Evolutionary conservation across 37 sponge, comb jelly and placozoan genomes (phyloP).

Genomic region (Lycopodina hypogea): DNA sequence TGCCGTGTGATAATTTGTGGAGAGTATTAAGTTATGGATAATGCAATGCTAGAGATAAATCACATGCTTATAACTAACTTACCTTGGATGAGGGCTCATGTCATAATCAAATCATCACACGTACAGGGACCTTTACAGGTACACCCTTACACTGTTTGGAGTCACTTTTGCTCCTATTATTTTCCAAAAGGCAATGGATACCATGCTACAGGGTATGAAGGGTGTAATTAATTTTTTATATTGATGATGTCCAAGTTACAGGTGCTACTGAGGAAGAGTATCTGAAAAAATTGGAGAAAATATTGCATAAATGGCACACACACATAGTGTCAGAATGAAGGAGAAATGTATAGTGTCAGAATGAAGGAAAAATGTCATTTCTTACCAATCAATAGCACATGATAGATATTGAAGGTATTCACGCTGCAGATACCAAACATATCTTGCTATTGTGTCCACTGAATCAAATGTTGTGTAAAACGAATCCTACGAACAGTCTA

Average conservation of each 20-base stretch:
- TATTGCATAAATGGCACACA: not conserved
- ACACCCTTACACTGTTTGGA: slow-evolving; percentile 26
- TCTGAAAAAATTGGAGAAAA: too few relatives aligned
- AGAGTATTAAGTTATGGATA: slow-evolving; percentile 39
- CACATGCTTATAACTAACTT: too few relatives aligned
- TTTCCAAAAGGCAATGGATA: slow-evolving; percentile 37
- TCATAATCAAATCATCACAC: slow-evolving; percentile 18
- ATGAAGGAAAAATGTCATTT: slow-evolving; percentile 13
- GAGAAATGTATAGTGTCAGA: not conserved
- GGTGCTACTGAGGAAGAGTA: too few relatives aligned
- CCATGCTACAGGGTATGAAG: slow-evolving; percentile 12
- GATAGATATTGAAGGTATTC: not conserved
- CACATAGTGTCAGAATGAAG: not conserved
- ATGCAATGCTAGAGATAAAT: slow-evolving; percentile 15
- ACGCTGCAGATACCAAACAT: not conserved
- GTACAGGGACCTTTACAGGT: slow-evolving; percentile 23
- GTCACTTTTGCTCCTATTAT: slow-evolving; percentile 30
- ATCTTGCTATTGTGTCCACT: not conserved
- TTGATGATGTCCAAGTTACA: slow-evolving; percentile 37
- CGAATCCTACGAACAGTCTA: not conserved
- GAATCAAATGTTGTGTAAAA: not conserved
- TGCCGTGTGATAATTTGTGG: slow-evolving; percentile 39
- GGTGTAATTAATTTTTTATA: not conserved
- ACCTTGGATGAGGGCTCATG: slow-evolving; percentile 4
- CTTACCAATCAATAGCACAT: not conserved